phyloP scores from a whole-genome alignment of 2,113 vertebrate genomes.

The Regulus satrapa region DNA sequence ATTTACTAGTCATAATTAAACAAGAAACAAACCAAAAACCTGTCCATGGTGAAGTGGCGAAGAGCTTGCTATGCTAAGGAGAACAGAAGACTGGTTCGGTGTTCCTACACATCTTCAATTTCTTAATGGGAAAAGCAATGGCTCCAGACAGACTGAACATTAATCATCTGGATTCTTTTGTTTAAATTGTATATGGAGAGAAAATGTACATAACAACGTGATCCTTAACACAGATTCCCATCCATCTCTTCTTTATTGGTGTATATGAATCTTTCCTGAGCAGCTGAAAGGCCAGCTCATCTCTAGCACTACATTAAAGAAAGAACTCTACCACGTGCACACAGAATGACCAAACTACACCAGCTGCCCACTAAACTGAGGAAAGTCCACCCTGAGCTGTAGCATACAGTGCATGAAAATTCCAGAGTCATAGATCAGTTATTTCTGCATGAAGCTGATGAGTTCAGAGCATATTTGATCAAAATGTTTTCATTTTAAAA shows the following conservation, averaged over 20 bases:
- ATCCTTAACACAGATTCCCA: background rate
- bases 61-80: background rate
- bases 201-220: slow-evolving; percentile 20
- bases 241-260: slow-evolving; percentile 2
- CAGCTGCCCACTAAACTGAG: background rate
- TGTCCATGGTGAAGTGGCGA: background rate
- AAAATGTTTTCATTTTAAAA: background rate
- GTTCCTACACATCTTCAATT: background rate
- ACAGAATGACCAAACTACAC: background rate
- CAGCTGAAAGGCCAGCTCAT: background rate
- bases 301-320: background rate
- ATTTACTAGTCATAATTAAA: background rate
- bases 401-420: background rate
- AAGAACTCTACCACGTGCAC: accelerated
- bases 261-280: background rate
- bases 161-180: slow-evolving; percentile 1
- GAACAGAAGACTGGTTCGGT: background rate
- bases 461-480: background rate
- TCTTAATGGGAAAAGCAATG: background rate
- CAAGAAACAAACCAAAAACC: background rate
- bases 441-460: background rate
- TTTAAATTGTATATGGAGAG: background rate
- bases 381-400: background rate
- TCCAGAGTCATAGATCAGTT: background rate
- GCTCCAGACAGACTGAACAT: background rate